phyloP scores from a whole-genome alignment of 1,140 invertebrate genomes.

The Polypedilum pembai region DNA sequence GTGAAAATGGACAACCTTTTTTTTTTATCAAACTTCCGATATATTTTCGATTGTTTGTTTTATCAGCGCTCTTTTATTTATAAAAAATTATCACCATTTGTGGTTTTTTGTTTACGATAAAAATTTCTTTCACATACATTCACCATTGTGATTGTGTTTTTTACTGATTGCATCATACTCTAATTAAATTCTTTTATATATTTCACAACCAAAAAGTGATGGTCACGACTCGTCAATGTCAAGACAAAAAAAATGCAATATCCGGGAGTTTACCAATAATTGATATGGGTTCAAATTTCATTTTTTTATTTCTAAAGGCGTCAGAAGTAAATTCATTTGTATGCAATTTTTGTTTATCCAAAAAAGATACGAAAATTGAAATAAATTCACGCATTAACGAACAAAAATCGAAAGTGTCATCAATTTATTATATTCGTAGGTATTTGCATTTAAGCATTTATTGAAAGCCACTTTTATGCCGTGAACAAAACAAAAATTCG shows the following conservation, averaged over 20 bases:
- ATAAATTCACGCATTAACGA: neutral
- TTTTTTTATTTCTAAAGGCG: neutral
- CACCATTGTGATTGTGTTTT: too few relatives aligned
- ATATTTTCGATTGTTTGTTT: too few relatives aligned
- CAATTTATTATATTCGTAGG: neutral
- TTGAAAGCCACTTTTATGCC: neutral
- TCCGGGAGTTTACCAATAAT: neutral
- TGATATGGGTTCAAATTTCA: neutral
- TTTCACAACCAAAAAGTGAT: neutral
- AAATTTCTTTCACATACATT: too few relatives aligned
- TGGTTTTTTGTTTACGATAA: too few relatives aligned
- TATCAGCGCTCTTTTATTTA: too few relatives aligned
- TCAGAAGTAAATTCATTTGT: neutral
- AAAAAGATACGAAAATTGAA: neutral
- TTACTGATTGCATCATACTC: neutral
- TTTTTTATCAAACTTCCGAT: too few relatives aligned
- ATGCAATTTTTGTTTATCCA: neutral
- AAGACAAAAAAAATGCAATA: neutral
- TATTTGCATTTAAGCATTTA: neutral
- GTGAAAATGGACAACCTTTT: too few relatives aligned
- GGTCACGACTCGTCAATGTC: neutral
- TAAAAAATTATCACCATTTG: too few relatives aligned
- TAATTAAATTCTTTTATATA: slow-evolving; percentile 6
- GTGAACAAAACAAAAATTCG: too few relatives aligned
- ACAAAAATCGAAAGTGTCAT: slow-evolving; percentile 5